Base-by-base conservation (phyloP, 1,140 invertebrate genomes). In the Calephelis virginiensis region DNA sequence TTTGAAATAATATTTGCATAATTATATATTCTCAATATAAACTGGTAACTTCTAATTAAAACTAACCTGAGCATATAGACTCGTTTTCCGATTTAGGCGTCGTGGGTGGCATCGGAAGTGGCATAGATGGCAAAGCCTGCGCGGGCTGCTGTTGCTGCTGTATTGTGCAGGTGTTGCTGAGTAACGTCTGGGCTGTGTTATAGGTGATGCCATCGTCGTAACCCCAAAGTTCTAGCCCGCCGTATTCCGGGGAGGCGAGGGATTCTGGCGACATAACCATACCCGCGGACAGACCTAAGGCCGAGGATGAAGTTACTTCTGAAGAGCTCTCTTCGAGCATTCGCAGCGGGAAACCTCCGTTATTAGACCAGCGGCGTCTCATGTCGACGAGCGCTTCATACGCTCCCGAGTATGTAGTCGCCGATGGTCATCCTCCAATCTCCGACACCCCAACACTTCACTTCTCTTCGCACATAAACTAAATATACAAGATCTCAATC, bases 141-240 rank as follows among this genome's bases (percentile, higher is more conserved):
- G 92, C 68, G 67, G 90, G 85, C 72, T 74, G 83, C 65, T 86
- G 80, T 69, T 83, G 79, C 66, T 84, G 83, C 61, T 85, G 84
- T 74, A 85, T 81, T 9, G 83, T 86, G 65, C 86, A 89, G 10
- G 83, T 75, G 73, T 83, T 83, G 66, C 82, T 78, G 37, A 89
- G 81, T 69, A 89, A 69, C 50, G 84, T 82, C 62, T 83, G 82
- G 14, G 82, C 80, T 59, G 85, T 70, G 67, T 81, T 84, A 65
- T 86, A 85, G 43, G 81, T 75, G 43, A 87, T 84, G 48, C 85
- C 85, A 78, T 93, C 93, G 68, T 93, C 92, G 76, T 93, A 93
- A 69, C 96, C 94, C 96, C 96, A 97, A 66, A 97, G 92, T 73
- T 97, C 96, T 56, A 97, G 92, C 71, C 96, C 96, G 63, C 95